Evolutionary conservation across 53 echinoderm and acorn worm species (phyloP).

Genomic region (Crossaster papposus): DNA sequence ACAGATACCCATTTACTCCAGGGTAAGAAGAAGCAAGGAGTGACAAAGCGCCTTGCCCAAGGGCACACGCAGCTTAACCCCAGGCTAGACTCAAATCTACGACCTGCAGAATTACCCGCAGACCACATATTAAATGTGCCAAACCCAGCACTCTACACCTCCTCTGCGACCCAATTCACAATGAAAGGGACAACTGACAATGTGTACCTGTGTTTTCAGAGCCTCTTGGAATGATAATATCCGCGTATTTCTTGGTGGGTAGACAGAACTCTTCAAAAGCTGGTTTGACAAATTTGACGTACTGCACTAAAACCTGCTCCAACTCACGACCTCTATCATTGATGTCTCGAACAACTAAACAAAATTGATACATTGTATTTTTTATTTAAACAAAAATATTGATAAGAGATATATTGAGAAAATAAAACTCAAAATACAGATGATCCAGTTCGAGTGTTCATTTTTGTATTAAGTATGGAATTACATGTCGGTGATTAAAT

Average conservation of each 20-base stretch:
- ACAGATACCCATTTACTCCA: too few relatives aligned
- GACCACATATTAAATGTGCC: too few relatives aligned
- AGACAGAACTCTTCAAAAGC: conserved; percentile 99
- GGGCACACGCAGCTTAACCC: too few relatives aligned
- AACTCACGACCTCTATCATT: conserved; percentile 93
- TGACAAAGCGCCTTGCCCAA: too few relatives aligned
- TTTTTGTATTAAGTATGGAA: too few relatives aligned
- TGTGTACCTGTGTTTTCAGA: conserved; percentile 89
- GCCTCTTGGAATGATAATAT: conserved; percentile 99
- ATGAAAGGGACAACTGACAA: too few relatives aligned
- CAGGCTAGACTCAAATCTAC: too few relatives aligned
- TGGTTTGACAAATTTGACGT: conserved; percentile 96
- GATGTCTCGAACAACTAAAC: conserved; percentile 82
- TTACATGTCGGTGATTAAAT: too few relatives aligned
- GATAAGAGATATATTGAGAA: not conserved
- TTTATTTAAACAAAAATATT: not conserved
- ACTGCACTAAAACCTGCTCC: conserved; percentile 88
- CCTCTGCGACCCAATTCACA: too few relatives aligned
- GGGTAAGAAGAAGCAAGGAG: too few relatives aligned
- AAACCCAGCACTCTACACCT: too few relatives aligned
- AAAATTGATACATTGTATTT: conserved; percentile 4
- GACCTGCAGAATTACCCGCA: too few relatives aligned
- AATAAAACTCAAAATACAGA: not conserved
- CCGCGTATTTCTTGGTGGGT: conserved; percentile 99
- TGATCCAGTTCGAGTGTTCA: not conserved